Conservation (phyloP, 2,888 invertebrate species). For the Auanema sp. region DNA sequence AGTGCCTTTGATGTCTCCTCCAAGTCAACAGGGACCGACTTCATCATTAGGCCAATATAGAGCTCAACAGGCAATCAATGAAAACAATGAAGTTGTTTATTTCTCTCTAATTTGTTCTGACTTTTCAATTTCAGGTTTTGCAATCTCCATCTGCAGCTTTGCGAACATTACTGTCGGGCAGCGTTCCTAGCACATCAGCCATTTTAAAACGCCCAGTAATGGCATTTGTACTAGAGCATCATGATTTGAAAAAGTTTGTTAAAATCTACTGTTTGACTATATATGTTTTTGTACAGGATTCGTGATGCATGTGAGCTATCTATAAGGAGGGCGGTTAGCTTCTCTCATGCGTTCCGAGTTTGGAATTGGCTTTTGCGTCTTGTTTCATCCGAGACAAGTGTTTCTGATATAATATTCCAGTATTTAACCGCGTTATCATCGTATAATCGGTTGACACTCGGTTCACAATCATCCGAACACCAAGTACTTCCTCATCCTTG, state of each 20-base stretch:
- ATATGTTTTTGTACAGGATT: slow-evolving; percentile 73
- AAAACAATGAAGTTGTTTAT: no score
- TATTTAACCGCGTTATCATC: slow-evolving; percentile 53
- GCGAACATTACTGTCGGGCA: slow-evolving; percentile 43
- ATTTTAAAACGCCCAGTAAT: slow-evolving; percentile 80
- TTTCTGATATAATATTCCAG: slow-evolving; percentile 88
- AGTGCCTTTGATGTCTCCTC: slow-evolving; percentile 43
- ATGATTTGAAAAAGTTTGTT: slow-evolving; percentile 45
- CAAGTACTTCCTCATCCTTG: slow-evolving; percentile 59
- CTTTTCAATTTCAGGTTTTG: slow-evolving; percentile 25
- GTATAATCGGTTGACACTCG: slow-evolving; percentile 41
- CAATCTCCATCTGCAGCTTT: slow-evolving; percentile 50
- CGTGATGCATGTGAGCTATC: slow-evolving; percentile 86
- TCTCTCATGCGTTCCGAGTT: slow-evolving; percentile 71
- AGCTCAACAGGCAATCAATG: background rate
- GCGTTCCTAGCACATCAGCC: slow-evolving; percentile 35
- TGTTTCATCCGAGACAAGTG: slow-evolving; percentile 66
- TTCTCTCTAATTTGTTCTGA: no score
- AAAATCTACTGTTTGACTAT: background rate
- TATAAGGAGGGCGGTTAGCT: slow-evolving; percentile 70
- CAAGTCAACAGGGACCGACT: slow-evolving; percentile 22
- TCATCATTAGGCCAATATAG: slow-evolving; percentile 21
- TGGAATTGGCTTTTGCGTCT: slow-evolving; percentile 86
- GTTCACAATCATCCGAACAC: slow-evolving; percentile 23
- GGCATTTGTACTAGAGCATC: slow-evolving; percentile 76